These are phyloP conservation scores for Elanus axillaris DNA, from an alignment of 2,113 vertebrate species.

Conservation along the genomic window DNA sequence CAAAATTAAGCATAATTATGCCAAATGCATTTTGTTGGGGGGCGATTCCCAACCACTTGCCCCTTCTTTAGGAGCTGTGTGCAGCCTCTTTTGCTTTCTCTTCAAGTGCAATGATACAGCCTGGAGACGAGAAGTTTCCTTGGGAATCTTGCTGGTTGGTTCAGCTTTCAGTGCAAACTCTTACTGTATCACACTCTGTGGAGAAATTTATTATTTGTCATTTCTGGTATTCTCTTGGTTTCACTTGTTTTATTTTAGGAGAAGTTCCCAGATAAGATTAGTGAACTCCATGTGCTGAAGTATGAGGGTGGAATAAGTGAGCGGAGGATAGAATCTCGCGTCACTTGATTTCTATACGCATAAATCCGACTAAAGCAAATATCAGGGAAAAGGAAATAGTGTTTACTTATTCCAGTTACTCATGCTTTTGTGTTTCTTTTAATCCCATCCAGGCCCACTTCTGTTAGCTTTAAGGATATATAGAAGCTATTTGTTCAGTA, in stretches of 20 bases:
- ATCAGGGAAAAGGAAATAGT: not conserved
- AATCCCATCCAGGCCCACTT: not conserved
- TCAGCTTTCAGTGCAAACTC: not conserved
- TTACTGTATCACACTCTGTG: not conserved
- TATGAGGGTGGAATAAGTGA: not conserved
- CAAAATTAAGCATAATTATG: not conserved
- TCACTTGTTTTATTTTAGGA: not conserved
- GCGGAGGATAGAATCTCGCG: fast-evolving
- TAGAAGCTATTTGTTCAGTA: not conserved
- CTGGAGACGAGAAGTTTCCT: not conserved
- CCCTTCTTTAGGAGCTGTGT: not conserved
- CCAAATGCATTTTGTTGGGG: not conserved
- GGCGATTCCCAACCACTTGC: not conserved
- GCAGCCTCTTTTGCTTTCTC: not conserved
- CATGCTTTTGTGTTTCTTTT: not conserved
- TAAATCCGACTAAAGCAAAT: not conserved
- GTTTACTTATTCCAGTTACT: not conserved
- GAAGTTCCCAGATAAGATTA: not conserved
- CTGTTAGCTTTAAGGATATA: not conserved
- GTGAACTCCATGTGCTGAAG: not conserved
- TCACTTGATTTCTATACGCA: not conserved
- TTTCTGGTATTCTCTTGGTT: not conserved
- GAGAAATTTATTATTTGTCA: not conserved
- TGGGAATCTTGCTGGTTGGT: not conserved
- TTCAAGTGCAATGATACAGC: not conserved